Conservation (phyloP, 2,797 vertebrate species). For the Esox masquinongy region DNA sequence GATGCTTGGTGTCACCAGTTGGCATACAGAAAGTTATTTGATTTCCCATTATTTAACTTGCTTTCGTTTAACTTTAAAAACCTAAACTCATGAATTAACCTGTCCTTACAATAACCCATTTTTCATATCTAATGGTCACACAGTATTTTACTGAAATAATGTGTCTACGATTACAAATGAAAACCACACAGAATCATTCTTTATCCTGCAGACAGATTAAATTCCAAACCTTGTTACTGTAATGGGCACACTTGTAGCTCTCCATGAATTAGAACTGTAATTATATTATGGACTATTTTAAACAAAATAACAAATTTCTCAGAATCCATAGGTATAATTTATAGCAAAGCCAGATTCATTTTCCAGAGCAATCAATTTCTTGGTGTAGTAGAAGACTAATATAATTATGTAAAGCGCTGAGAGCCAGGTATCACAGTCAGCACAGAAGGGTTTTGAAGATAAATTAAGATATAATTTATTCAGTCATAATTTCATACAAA, state of each 20-base stretch:
- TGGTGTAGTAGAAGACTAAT: constrained; percentile 86
- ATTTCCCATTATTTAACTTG: constrained; percentile 66
- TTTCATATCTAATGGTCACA: constrained; percentile 93
- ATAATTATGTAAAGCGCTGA: constrained; percentile 92
- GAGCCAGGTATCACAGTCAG: constrained; percentile 89
- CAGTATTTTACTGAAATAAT: constrained; percentile 91
- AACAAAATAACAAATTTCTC: constrained; percentile 98
- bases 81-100: constrained; percentile 83
- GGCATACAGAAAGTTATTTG: constrained; percentile 45
- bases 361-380: constrained; percentile 97
- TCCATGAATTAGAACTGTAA: constrained; percentile 98
- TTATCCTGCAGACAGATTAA: constrained; percentile 93
- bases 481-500: constrained; percentile 95
- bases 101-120: constrained; percentile 87
- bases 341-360: constrained; percentile 97
- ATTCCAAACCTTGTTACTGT: constrained; percentile 95
- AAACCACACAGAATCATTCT: constrained; percentile 93
- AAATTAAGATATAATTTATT: constrained; percentile 99
- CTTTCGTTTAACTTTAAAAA: constrained; percentile 78
- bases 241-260: constrained; percentile 97
- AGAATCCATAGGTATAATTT: constrained; percentile 98
- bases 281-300: constrained; percentile 99
- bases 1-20: constrained; percentile 32
- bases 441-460: constrained; percentile 92
- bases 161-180: constrained; percentile 96